Evolutionary conservation across 2,888 invertebrate species (phyloP), one percentile per base, ranked within the genome.

Genomic region (Noctuana brunneofusca): DNA sequence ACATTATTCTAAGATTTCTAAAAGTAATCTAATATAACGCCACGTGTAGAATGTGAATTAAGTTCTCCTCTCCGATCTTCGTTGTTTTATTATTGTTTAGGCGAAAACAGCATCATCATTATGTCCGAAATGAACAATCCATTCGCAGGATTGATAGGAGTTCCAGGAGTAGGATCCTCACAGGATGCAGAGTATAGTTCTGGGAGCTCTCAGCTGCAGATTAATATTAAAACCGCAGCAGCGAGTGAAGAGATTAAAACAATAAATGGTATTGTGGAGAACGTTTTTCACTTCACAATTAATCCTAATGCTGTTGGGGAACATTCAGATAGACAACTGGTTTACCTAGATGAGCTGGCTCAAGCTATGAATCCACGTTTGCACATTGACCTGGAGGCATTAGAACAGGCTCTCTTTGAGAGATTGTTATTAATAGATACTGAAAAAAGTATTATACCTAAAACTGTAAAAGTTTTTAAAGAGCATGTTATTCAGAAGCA

Each of bases 351-450:
- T 69, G 95, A 95, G 72, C 87, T 94, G 56, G 92, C 93, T 2
- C 81, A 85, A 55, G 89, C 91, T 6, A 83, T 90, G 65, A 85
- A 86, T 48, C 92, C 92, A 8, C 81, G 84, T 57, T 78, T 81
- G 53, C 80, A 92, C 54, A 87, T 95, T 69, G 94, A 95, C 68
- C 81, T 94, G 64, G 94, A 95, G 69, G 89, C 94, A 1, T 80
- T 97, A 50, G 96, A 96, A 66, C 95, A 96, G 76, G 96, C 95
- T 0, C 83, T 97, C 12, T 97, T 97, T 81, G 97, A 97, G 79
- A 92, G 97, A 67, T 81, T 97, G 16, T 90, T 97, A 12, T 71
- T 96, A 49, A 73, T 82, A 9, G 90, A 94, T 59, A 90, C 94
- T 9, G 81, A 89, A 64, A 79, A 90, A 32, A 89, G 81, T 78